These are phyloP conservation scores for Clarias magur DNA, from an alignment of 2,113 vertebrate species.

Conservation along the genomic window DNA sequence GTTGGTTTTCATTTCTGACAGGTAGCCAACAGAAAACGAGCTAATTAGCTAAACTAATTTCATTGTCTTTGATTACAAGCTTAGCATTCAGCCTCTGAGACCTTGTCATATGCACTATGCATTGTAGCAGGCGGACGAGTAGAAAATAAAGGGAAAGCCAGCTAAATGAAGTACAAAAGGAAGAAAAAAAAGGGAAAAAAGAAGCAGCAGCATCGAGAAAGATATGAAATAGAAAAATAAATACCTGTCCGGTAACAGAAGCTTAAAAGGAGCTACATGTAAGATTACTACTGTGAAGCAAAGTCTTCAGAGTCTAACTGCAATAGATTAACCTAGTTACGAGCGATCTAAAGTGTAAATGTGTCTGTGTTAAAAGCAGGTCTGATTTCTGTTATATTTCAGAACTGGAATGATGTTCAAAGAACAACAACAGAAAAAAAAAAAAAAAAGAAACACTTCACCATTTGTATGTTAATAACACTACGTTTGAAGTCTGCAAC, in stretches of 20 bases:
- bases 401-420: constrained; percentile 6
- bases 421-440: not conserved
- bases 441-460: not conserved
- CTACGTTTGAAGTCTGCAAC: not conserved
- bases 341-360: not conserved
- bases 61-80: constrained; percentile 25
- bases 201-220: constrained; percentile 48
- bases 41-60: constrained; percentile 26
- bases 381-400: not conserved
- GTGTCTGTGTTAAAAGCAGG: not conserved
- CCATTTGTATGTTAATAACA: not conserved
- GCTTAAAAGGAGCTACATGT: constrained; percentile 39
- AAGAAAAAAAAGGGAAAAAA: constrained; percentile 15
- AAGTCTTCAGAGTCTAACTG: not conserved
- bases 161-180: constrained; percentile 24
- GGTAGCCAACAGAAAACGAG: constrained; percentile 3
- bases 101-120: constrained; percentile 31
- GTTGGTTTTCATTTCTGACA: constrained; percentile 4
- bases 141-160: constrained; percentile 10
- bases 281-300: not conserved
- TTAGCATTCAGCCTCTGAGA: constrained; percentile 35
- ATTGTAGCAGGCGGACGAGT: not conserved
- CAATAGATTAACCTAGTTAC: not conserved
- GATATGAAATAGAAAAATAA: constrained; percentile 54
- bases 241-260: constrained; percentile 45